Evolutionary conservation across 2,113 vertebrate species (phyloP), one percentile per base, ranked within the genome.

Genomic region (Tretioscincus oriximinensis): DNA sequence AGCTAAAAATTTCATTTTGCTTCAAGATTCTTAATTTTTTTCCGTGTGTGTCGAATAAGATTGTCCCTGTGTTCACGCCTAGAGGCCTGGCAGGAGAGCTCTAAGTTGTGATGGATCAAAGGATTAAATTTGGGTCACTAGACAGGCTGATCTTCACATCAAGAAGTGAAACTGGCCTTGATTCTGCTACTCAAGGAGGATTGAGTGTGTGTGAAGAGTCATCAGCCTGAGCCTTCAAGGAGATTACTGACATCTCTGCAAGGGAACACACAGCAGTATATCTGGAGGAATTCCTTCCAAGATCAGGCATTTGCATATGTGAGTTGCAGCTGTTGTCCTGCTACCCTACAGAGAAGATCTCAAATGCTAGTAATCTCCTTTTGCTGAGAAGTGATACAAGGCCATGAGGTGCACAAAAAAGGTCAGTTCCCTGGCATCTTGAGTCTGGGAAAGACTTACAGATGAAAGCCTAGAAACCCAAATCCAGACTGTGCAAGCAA

Each of bases 151-250:
- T 90, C 87, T 67, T 73, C 73, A 61, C 90, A 87, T 81, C 89
- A 91, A 90, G 88, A 80, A 88, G 78, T 73, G 80, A 81, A 91
- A 86, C 28, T 90, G 90, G 88, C 87, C 88, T 89, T 91, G 87
- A 90, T 74, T 88, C 85, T 84, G 82, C 49, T 87, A 78, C 78
- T 89, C 73, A 86, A 73, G 75, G 83, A 89, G 81, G 66, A 89
- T 85, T 75, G 87, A 76, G 28, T 85, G 1, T 76, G 22, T 60
- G 83, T 85, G 70, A 80, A 70, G 70, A 83, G 51, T 85, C 21
- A 65, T 81, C 80, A 84, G 66, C 47, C 81, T 86, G 29, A 64
- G 54, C 76, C 84, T 81, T 83, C 69, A 78, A 90, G 81, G 76
- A 77, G 73, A 77, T 80, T 84, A 76, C 60, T 67, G 49, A 83